A percentile compares a stretch with the other conserved stretches of the same genome.
phyloP scores from a whole-genome alignment of 1,140 invertebrate species.

The Ceratina japonica region DNA sequence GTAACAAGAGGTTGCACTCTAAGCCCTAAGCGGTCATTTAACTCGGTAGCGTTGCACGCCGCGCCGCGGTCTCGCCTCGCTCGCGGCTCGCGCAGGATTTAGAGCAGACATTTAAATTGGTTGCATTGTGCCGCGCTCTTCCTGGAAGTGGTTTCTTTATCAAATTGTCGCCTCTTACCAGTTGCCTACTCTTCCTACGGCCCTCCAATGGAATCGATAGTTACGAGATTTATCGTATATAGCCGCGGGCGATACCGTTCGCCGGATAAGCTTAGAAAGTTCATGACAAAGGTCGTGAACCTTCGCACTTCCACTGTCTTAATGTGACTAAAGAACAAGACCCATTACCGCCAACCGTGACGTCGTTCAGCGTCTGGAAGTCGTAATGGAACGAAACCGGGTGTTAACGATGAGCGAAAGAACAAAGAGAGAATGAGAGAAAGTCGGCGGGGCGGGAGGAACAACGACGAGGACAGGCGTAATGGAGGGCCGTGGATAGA shows the following conservation, averaged over 20 bases:
- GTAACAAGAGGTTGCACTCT: too few relatives aligned
- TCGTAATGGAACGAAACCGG: constrained; percentile 42
- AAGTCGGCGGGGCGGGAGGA: not conserved
- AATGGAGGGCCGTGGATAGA: not conserved
- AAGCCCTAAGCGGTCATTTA: too few relatives aligned
- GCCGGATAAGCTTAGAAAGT: constrained; percentile 9
- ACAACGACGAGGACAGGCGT: not conserved
- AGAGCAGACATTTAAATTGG: too few relatives aligned
- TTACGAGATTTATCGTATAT: too few relatives aligned
- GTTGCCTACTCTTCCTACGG: too few relatives aligned
- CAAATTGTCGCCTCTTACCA: too few relatives aligned
- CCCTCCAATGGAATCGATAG: too few relatives aligned
- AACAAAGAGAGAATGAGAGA: constrained; percentile 21
- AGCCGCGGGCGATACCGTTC: not conserved
- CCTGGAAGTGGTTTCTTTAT: too few relatives aligned
- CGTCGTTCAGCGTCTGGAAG: constrained; percentile 18
- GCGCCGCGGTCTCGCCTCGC: too few relatives aligned
- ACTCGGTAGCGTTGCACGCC: too few relatives aligned
- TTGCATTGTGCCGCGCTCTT: too few relatives aligned
- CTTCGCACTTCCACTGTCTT: constrained; percentile 6
- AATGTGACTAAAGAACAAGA: constrained; percentile 36
- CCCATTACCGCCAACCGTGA: constrained; percentile 37
- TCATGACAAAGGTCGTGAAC: constrained; percentile 21
- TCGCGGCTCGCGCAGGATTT: too few relatives aligned
- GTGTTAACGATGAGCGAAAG: constrained; percentile 38